Conservation (phyloP, 2,888 invertebrate genomes). For the Acronicta aceris region DNA sequence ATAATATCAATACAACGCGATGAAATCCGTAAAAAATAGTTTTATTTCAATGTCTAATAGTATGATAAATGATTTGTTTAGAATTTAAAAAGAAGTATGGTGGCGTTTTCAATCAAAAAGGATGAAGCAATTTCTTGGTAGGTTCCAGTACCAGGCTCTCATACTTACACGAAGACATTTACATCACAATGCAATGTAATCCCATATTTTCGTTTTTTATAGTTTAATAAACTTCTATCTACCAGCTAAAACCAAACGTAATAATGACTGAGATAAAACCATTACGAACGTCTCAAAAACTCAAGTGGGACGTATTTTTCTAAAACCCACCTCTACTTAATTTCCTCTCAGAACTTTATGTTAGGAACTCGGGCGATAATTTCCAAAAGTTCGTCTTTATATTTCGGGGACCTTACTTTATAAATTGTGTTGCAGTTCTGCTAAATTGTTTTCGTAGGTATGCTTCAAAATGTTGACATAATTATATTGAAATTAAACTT, state of each 20-base stretch:
- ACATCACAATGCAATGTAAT: slow-evolving; percentile 2
- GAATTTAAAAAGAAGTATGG: too few species aligned
- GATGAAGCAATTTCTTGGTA: background rate
- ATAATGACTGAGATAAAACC: slow-evolving; percentile 46
- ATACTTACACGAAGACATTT: slow-evolving; percentile 18
- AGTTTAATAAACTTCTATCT: slow-evolving; percentile 17
- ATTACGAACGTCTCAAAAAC: slow-evolving; percentile 37
- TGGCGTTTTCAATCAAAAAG: background rate
- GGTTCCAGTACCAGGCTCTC: slow-evolving; percentile 14
- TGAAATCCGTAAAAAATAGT: too few species aligned
- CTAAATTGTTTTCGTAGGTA: slow-evolving; percentile 60
- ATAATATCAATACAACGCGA: too few species aligned
- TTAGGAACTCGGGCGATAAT: slow-evolving; percentile 70
- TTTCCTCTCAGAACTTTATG: slow-evolving; percentile 66
- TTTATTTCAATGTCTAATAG: too few species aligned
- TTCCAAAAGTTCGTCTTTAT: slow-evolving; percentile 64
- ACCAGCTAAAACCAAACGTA: slow-evolving; percentile 11
- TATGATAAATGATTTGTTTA: too few species aligned
- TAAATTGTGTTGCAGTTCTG: slow-evolving; percentile 61
- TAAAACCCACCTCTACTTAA: slow-evolving; percentile 63
- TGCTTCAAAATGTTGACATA: slow-evolving; percentile 50
- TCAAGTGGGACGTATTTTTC: slow-evolving; percentile 61
- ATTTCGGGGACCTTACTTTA: slow-evolving; percentile 58
- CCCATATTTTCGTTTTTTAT: slow-evolving; percentile 12
- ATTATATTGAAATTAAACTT: slow-evolving; percentile 54